A percentile compares a stretch with the other conserved stretches of the same genome.
Conservation (phyloP, 2,113 vertebrate genomes). For the Leucosticte australis region DNA sequence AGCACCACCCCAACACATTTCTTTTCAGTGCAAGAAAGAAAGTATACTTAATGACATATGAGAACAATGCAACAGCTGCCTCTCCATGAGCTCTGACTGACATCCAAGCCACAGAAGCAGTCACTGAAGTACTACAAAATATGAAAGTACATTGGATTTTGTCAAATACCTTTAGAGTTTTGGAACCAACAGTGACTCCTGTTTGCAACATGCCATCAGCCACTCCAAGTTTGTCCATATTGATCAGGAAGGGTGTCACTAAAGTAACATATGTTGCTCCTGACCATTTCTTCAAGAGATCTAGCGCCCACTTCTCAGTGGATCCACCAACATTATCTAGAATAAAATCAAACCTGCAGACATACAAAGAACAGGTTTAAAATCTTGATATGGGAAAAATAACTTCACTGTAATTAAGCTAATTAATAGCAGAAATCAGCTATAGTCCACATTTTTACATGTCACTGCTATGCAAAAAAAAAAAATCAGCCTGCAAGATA, state of each 20-base stretch:
- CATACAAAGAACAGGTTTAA: background rate
- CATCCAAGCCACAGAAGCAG: background rate
- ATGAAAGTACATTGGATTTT: background rate
- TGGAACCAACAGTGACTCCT: slow-evolving; percentile 82
- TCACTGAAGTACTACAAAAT: background rate
- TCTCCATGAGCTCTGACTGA: background rate
- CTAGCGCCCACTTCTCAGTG: slow-evolving; percentile 86
- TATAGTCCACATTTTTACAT: background rate
- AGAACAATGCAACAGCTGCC: background rate
- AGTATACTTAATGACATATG: background rate
- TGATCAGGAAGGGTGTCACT: slow-evolving; percentile 92
- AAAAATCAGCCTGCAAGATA: background rate
- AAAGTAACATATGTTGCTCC: slow-evolving; percentile 92
- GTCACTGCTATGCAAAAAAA: background rate
- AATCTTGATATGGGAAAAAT: background rate
- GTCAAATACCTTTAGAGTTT: slow-evolving; percentile 84
- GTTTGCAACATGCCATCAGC: slow-evolving; percentile 94
- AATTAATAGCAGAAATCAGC: background rate
- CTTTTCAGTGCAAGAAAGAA: background rate
- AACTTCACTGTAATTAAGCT: background rate
- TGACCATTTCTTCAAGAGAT: slow-evolving; percentile 89
- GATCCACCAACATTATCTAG: slow-evolving; percentile 92
- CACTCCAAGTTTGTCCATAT: slow-evolving; percentile 87
- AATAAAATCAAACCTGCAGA: slow-evolving; percentile 86
- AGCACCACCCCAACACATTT: background rate